Percentiles rank a stretch among this genome's conserved stretches.
Conservation (phyloP, 30 jellyfish, hydroid and myxozoan species). For the Aurelia sp. region DNA sequence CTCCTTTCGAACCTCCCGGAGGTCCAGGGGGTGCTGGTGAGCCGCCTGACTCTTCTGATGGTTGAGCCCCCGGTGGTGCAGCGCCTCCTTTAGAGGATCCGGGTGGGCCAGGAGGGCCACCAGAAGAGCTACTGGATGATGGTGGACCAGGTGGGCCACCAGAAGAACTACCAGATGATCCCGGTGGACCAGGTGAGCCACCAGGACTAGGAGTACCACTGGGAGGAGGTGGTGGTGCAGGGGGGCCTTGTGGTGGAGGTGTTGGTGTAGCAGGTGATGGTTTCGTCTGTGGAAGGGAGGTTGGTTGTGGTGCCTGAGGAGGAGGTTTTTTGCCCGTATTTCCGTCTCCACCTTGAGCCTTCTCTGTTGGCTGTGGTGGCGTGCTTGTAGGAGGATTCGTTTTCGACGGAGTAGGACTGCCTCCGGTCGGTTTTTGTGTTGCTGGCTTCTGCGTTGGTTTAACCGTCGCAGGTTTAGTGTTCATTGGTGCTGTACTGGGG, state of each 20-base stretch:
- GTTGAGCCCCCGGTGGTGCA: not conserved
- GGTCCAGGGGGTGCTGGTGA: slow-evolving; percentile 34
- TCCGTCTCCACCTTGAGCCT: too few relatives aligned
- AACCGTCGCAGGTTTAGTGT: not conserved
- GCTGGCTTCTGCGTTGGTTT: slow-evolving; percentile 5
- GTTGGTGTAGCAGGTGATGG: slow-evolving; percentile 25
- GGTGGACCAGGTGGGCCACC: slow-evolving; percentile 6
- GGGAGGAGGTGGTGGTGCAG: not conserved
- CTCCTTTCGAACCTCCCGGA: slow-evolving; percentile 22
- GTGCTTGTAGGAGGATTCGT: too few relatives aligned
- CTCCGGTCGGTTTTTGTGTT: too few relatives aligned
- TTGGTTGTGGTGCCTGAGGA: slow-evolving; percentile 36
- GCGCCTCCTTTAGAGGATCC: not conserved
- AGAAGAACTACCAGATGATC: not conserved
- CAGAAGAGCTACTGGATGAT: not conserved
- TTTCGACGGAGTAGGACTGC: too few relatives aligned
- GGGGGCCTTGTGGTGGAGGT: not conserved
- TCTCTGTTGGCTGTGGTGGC: too few relatives aligned
- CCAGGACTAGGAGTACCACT: not conserved
- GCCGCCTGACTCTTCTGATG: slow-evolving; percentile 1
- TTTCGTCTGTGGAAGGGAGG: slow-evolving; percentile 22
- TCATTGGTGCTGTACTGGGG: not conserved
- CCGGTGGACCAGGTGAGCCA: slow-evolving; percentile 5
- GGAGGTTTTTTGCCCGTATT: not conserved
- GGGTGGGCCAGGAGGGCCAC: not conserved